phyloP scores from a whole-genome alignment of 1,140 invertebrate species.

The Eupristina koningsbergeri region DNA sequence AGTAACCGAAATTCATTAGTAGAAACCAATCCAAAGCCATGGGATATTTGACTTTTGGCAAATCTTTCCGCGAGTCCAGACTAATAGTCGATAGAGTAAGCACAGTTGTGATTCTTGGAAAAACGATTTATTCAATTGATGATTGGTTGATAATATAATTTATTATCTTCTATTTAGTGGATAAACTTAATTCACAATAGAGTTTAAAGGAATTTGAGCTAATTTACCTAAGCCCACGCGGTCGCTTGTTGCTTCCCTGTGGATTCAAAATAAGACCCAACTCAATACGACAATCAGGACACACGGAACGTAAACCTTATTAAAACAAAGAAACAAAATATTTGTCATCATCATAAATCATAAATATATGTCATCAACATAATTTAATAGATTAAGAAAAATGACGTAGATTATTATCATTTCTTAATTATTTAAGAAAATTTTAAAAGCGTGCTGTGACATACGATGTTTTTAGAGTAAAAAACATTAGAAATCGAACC shows the following conservation, averaged over 20 bases:
- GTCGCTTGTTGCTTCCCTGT: constrained; percentile 92
- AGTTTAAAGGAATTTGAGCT: not conserved
- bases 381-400: no score
- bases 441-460: no score
- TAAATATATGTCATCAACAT: no score
- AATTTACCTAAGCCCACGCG: constrained; percentile 79
- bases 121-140: not conserved
- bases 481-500: no score
- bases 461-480: no score
- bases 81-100: constrained; percentile 93
- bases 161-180: not conserved
- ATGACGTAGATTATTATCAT: no score
- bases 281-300: constrained; percentile 94
- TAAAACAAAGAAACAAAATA: not conserved
- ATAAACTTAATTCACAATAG: not conserved
- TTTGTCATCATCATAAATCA: no score
- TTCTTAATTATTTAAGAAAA: no score
- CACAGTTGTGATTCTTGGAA: constrained; percentile 88
- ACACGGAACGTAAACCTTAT: constrained; percentile 93
- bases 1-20: constrained; percentile 94
- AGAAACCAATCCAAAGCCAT: constrained; percentile 95
- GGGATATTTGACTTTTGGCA: constrained; percentile 93
- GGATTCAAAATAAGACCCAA: constrained; percentile 98
- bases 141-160: not conserved
- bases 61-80: constrained; percentile 89